Percentiles rank a stretch among this genome's conserved stretches.
phyloP scores from a whole-genome alignment of 2,888 invertebrate species.

The Lithosia quadra region DNA sequence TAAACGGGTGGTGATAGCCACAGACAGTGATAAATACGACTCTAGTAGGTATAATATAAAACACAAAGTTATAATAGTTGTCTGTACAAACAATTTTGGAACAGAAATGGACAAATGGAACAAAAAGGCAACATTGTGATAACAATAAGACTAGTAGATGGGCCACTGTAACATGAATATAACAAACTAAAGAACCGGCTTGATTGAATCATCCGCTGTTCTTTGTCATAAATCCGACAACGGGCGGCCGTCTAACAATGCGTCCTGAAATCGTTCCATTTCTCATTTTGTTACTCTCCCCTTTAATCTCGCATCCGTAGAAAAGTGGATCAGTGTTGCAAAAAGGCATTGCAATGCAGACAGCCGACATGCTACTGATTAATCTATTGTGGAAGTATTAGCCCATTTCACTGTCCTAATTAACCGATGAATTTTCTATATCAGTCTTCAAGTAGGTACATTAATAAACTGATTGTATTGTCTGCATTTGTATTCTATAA shows the following conservation, averaged over 20 bases:
- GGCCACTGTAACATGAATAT: conserved; percentile 81
- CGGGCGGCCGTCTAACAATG: conserved; percentile 84
- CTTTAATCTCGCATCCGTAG: conserved; percentile 86
- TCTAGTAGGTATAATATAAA: background rate
- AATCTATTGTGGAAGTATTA: conserved; percentile 77
- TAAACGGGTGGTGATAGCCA: background rate
- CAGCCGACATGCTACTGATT: conserved; percentile 80
- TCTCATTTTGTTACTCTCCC: conserved; percentile 86
- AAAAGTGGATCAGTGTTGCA: conserved; percentile 85
- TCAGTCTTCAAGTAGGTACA: background rate
- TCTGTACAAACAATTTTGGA: conserved; percentile 30
- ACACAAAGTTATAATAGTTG: background rate
- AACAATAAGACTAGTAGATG: conserved; percentile 80
- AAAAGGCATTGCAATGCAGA: conserved; percentile 84
- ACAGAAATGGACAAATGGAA: conserved; percentile 62
- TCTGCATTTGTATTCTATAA: background rate
- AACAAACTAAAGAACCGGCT: conserved; percentile 85
- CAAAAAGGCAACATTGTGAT: conserved; percentile 72
- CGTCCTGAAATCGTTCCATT: conserved; percentile 86
- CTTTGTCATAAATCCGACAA: conserved; percentile 87
- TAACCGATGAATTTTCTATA: conserved; percentile 22
- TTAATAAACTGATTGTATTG: background rate
- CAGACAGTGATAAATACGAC: background rate
- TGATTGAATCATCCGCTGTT: conserved; percentile 87
- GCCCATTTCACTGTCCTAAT: conserved; percentile 51